These are phyloP conservation scores for Caranx ignobilis DNA, from an alignment of 2,113 vertebrate genomes.

Conservation along the genomic window DNA sequence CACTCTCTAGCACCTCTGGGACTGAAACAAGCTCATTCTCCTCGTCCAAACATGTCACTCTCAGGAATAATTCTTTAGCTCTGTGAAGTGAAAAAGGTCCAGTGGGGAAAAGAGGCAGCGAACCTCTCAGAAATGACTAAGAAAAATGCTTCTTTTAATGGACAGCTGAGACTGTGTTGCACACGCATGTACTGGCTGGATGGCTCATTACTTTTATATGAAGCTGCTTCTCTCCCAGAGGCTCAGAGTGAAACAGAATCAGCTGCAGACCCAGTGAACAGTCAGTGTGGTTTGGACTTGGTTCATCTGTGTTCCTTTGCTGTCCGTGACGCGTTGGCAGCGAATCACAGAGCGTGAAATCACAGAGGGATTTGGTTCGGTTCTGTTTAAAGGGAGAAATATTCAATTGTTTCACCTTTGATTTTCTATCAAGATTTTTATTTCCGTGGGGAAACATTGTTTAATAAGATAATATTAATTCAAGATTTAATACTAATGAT, in stretches of 20 bases:
- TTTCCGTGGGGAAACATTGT: constrained; percentile 56
- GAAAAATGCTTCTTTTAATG: constrained; percentile 38
- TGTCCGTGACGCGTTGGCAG: constrained; percentile 53
- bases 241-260: constrained; percentile 41
- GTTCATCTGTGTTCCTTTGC: constrained; percentile 45
- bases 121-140: constrained; percentile 2
- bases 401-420: constrained; percentile 52
- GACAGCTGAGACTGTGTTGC: constrained; percentile 27
- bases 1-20: constrained; percentile 30
- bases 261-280: constrained; percentile 50
- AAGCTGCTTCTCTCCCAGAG: constrained; percentile 10
- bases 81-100: constrained; percentile 23
- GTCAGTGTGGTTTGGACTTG: constrained; percentile 27
- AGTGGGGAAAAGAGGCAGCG: not conserved
- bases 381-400: constrained; percentile 56
- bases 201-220: constrained; percentile 21
- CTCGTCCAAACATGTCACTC: constrained; percentile 36
- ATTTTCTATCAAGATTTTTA: constrained; percentile 68
- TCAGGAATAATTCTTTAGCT: constrained; percentile 45
- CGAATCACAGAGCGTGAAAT: constrained; percentile 56
- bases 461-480: constrained; percentile 55
- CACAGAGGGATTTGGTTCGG: constrained; percentile 63
- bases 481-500: constrained; percentile 39
- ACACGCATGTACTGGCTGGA: constrained; percentile 19
- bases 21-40: constrained; percentile 64